A percentile compares a stretch with the other conserved stretches of the same genome.
phyloP scores from a whole-genome alignment of 2,797 vertebrate species.

The Argya squamiceps region DNA sequence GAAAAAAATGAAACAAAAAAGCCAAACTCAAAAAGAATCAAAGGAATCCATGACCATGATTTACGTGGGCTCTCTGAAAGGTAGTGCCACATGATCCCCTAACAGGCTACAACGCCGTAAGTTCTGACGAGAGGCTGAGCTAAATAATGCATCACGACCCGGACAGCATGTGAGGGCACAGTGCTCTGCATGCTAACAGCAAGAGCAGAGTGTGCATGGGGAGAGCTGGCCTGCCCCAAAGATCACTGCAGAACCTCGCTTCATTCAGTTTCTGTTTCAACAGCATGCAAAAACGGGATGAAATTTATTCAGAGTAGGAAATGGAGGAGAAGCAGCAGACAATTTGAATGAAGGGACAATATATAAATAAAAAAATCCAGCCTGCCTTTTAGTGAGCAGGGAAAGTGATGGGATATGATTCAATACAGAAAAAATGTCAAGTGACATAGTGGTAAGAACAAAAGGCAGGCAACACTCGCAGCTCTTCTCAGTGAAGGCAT shows the following conservation, averaged over 20 bases:
- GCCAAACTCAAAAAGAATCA: slow-evolving; percentile 40
- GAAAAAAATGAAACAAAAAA: background rate
- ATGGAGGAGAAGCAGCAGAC: background rate
- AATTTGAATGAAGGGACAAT: background rate
- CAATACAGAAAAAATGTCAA: background rate
- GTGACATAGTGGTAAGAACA: slow-evolving; percentile 3
- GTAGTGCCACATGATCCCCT: slow-evolving; percentile 35
- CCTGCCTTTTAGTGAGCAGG: background rate
- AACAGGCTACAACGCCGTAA: slow-evolving; percentile 1
- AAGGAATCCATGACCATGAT: slow-evolving; percentile 62
- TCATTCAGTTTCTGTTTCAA: background rate
- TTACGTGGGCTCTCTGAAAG: slow-evolving; percentile 59
- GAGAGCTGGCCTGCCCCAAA: slow-evolving; percentile 15
- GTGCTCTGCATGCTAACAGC: background rate
- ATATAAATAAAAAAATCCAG: background rate
- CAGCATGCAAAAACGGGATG: background rate
- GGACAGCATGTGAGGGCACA: background rate
- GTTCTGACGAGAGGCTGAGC: slow-evolving; percentile 1
- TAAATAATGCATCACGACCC: slow-evolving; percentile 35
- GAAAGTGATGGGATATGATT: background rate
- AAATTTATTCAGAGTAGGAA: slow-evolving; percentile 1
- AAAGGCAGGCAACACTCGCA: background rate
- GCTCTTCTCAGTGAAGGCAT: background rate
- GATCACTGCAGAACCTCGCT: slow-evolving; percentile 5
- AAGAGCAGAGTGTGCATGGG: background rate